Evolutionary conservation across 1,140 invertebrate genomes (phyloP), one percentile per base, ranked within the genome.

Genomic region (Brachionus angularis): DNA sequence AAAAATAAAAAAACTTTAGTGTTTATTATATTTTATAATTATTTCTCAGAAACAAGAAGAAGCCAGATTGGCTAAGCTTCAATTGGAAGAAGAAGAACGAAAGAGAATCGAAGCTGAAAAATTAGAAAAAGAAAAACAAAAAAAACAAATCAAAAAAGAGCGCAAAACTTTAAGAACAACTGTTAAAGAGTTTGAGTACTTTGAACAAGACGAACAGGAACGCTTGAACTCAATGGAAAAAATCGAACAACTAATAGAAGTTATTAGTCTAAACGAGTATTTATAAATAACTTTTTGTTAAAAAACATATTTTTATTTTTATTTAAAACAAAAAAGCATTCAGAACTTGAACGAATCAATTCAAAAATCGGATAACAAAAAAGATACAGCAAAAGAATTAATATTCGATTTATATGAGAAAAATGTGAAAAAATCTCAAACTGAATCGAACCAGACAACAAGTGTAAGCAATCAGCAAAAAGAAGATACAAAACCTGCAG

Each of bases 211-310:
- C 76, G 86, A 89, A 25, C 84, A 86, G 29, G 88, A 93, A 79
- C 86, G 83, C 73, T 85, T 96, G 0, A 83, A 85, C 49, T 86
- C 94, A 76, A 91, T 97, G 88, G 87, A 91, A 50, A 89, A 88
- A 53, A 84, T 94, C 2, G 93, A 96, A 78, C 90, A 89, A 81
- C 86, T 96, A 29, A 93, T 91, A 79, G 91, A 94, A 79, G 81
- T 87, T 5, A 84, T 93, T 27, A 87, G 79, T 34, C 69, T 84
- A 1, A 73, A 67, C 25, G 77, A 75, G 78, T 80, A 76, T 67
- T 71, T 53, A n/a, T 18, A n/a, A 62, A 53, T 39, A 23, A n/a
- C n/a, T n/a, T n/a, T n/a, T n/a, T n/a, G n/a, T n/a, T n/a, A n/a
- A n/a, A n/a, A n/a, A n/a, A n/a, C n/a, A n/a, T n/a, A n/a, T 42